Conservation (phyloP, 1,140 invertebrate genomes). For the Lordiphosa clarofinis region DNA sequence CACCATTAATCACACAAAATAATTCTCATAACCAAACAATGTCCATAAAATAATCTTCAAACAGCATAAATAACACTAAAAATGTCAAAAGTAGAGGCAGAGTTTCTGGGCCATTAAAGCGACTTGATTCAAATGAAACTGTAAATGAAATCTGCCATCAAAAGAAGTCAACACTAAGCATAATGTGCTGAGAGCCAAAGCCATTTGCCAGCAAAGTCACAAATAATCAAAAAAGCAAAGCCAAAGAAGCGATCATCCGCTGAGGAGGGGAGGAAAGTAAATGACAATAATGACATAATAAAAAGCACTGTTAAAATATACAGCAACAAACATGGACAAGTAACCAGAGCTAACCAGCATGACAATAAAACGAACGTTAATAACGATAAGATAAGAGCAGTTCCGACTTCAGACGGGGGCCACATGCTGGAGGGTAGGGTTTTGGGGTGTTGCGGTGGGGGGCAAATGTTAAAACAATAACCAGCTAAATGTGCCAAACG, state of each 20-base stretch:
- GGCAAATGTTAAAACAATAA: conserved; percentile 77
- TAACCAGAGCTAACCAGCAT: conserved; percentile 34
- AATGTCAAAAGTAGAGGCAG: conserved; percentile 1
- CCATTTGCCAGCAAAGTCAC: conserved; percentile 49
- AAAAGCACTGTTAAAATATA: conserved; percentile 67
- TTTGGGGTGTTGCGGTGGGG: neutral
- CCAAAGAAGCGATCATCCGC: conserved; percentile 46
- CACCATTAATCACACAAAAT: no score
- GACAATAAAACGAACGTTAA: conserved; percentile 76
- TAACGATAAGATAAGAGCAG: conserved; percentile 74
- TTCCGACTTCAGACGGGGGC: conserved; percentile 31
- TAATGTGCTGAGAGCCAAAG: conserved; percentile 57
- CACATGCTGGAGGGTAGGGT: neutral
- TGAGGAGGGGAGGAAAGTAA: conserved; percentile 36
- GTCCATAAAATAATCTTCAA: conserved; percentile 13
- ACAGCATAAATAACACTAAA: conserved; percentile 12
- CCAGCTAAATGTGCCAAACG: conserved; percentile 62
- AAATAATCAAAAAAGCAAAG: conserved; percentile 55
- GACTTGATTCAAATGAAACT: conserved; percentile 11
- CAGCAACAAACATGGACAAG: conserved; percentile 50
- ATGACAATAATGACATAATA: conserved; percentile 78
- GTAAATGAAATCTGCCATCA: conserved; percentile 28
- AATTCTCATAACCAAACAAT: conserved; percentile 10
- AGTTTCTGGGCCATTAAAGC: conserved; percentile 1
- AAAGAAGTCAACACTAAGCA: conserved; percentile 43